Evolutionary conservation across 92 coral and sea anemone species (phyloP).

Genomic region (Phenganax subtilis): DNA sequence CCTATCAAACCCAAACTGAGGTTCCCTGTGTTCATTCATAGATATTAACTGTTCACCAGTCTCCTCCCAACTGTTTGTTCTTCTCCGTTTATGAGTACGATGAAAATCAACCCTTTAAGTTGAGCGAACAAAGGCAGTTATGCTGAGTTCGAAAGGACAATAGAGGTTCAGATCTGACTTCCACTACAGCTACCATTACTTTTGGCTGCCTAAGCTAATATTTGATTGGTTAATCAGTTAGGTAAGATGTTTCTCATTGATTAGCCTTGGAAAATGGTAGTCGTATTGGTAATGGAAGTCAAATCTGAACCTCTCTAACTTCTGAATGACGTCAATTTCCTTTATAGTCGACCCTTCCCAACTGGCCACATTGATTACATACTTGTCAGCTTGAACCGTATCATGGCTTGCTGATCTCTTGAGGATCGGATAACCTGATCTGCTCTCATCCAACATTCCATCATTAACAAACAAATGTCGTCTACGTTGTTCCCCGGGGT

Average conservation of each 20-base stretch:
- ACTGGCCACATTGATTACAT: neutral
- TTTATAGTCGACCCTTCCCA: too few relatives aligned
- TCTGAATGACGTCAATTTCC: too few relatives aligned
- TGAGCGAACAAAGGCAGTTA: neutral
- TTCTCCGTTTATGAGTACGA: constrained; percentile 13
- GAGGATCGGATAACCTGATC: constrained; percentile 14
- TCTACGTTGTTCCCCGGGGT: constrained; percentile 2
- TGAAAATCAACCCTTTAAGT: constrained; percentile 10
- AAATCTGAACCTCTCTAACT: too few relatives aligned
- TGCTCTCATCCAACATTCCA: constrained; percentile 25
- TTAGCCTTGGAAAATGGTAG: too few relatives aligned
- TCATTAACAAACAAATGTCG: constrained; percentile 10
- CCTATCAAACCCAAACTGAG: constrained; percentile 64
- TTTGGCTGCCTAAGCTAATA: neutral
- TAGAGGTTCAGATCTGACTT: too few relatives aligned
- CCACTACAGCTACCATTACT: neutral
- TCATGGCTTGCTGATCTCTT: constrained; percentile 37
- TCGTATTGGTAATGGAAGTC: too few relatives aligned
- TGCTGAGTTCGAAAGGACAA: neutral
- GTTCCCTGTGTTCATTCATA: constrained; percentile 45
- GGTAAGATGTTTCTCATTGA: too few relatives aligned
- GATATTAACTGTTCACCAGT: constrained; percentile 27
- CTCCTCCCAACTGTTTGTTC: constrained; percentile 33
- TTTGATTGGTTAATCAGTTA: too few relatives aligned
- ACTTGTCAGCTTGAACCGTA: constrained; percentile 13